phyloP scores from a whole-genome alignment of 2,113 vertebrate genomes.

The Melanerpes formicivorus region DNA sequence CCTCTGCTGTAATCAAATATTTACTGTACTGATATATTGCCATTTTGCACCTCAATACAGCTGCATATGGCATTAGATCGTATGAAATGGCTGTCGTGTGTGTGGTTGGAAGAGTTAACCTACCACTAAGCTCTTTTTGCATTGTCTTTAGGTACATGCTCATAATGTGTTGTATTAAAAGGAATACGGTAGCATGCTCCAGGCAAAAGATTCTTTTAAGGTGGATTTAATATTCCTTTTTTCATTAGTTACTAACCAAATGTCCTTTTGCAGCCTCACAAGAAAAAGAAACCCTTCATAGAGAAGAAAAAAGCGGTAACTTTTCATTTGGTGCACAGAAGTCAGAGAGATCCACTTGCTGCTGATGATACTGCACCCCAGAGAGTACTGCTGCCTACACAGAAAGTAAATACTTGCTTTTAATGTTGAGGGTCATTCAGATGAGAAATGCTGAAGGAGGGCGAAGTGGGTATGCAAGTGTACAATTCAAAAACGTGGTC shows the following conservation, averaged over 20 bases:
- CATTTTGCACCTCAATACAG: neutral
- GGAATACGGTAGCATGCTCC: rapidly evolving
- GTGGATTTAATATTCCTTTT: neutral
- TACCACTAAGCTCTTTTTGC: neutral
- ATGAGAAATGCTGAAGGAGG: neutral
- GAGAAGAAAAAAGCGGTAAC: conserved; percentile 95
- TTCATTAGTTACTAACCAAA: neutral
- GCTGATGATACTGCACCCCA: conserved; percentile 95
- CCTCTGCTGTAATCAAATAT: neutral
- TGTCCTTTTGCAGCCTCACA: conserved; percentile 85
- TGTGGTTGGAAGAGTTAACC: neutral
- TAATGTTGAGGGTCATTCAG: neutral
- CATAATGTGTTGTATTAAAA: neutral
- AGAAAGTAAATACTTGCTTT: conserved; percentile 63
- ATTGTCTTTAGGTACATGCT: neutral
- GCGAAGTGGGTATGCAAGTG: neutral
- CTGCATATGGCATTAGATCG: neutral
- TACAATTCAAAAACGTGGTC: neutral
- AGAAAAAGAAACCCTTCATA: conserved; percentile 95
- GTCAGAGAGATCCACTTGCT: conserved; percentile 92
- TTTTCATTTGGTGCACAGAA: conserved; percentile 95
- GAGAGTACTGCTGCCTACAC: conserved; percentile 88
- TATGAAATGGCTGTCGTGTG: neutral
- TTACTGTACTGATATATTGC: rapidly evolving
- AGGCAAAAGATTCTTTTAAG: neutral